These are phyloP conservation scores for Xiphophorus hellerii DNA, from an alignment of 2,113 vertebrate species.

Conservation along the genomic window DNA sequence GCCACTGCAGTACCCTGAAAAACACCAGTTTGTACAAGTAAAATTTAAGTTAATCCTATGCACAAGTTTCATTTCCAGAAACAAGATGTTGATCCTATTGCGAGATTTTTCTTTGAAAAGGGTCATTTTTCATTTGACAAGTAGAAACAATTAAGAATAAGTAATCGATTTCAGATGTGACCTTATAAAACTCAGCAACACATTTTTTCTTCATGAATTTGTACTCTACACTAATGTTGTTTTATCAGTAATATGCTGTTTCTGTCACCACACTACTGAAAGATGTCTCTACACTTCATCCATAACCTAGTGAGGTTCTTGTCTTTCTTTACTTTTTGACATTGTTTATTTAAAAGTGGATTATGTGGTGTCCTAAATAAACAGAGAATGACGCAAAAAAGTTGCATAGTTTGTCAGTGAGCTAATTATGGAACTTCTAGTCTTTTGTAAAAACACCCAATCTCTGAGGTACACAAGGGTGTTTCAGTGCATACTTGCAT, in stretches of 20 bases:
- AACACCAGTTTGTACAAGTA: no score
- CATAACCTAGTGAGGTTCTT: conserved; percentile 4
- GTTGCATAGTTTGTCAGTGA: background rate
- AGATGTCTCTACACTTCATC: conserved; percentile 8
- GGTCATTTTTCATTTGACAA: background rate
- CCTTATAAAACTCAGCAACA: background rate
- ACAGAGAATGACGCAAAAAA: background rate
- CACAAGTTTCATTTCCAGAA: no score
- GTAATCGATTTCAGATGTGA: background rate
- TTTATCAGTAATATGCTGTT: conserved; percentile 2
- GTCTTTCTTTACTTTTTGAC: conserved; percentile 23
- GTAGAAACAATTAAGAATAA: background rate
- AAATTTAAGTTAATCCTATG: no score
- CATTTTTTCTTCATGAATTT: background rate
- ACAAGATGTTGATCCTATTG: background rate
- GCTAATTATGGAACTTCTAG: conserved; percentile 9
- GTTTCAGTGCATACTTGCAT: conserved; percentile 20
- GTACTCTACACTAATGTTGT: background rate
- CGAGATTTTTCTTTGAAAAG: background rate
- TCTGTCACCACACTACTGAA: background rate
- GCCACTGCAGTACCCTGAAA: no score
- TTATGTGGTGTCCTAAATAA: background rate
- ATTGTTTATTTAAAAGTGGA: background rate
- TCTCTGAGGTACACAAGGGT: conserved; percentile 25
- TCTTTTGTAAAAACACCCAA: conserved; percentile 33